Evolutionary conservation across 1,140 invertebrate genomes (phyloP).

Genomic region (Drosophila sucinea): DNA sequence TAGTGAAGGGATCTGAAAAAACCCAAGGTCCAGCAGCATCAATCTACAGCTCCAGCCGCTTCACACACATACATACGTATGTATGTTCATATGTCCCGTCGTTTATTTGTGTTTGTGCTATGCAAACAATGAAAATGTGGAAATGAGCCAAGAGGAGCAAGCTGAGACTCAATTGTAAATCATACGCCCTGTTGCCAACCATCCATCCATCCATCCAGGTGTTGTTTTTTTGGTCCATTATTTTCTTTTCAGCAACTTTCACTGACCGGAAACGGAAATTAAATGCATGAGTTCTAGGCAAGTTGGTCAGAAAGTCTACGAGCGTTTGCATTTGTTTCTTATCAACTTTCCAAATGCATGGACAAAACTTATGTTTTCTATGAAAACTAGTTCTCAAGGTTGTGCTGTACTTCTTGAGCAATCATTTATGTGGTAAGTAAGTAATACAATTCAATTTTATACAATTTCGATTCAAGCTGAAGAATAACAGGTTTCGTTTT

Average conservation of each 20-base stretch:
- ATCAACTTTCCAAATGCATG: background rate
- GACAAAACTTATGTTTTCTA: background rate
- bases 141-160: slow-evolving; percentile 8
- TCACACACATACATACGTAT: slow-evolving; percentile 18
- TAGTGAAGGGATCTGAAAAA: slow-evolving; percentile 59
- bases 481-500: no score
- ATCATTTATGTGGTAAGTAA: background rate
- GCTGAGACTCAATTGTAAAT: slow-evolving; percentile 20
- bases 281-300: slow-evolving; percentile 70
- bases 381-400: background rate
- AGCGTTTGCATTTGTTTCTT: slow-evolving; percentile 15
- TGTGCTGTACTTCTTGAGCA: background rate
- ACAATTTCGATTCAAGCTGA: no score
- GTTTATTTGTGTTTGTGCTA: slow-evolving; percentile 74
- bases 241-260: slow-evolving; percentile 69
- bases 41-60: slow-evolving; percentile 1
- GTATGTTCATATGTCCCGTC: slow-evolving; percentile 19
- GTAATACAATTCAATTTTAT: no score
- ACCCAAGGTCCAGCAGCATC: slow-evolving; percentile 18
- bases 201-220: slow-evolving; percentile 38
- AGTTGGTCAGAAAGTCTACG: background rate
- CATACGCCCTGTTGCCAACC: slow-evolving; percentile 20
- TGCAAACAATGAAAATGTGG: slow-evolving; percentile 36
- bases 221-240: slow-evolving; percentile 39
- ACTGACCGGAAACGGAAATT: slow-evolving; percentile 78